Evolutionary conservation across 2,797 vertebrate genomes (phyloP), one percentile per base, ranked within the genome.

Genomic region (Danio aesculapii): DNA sequence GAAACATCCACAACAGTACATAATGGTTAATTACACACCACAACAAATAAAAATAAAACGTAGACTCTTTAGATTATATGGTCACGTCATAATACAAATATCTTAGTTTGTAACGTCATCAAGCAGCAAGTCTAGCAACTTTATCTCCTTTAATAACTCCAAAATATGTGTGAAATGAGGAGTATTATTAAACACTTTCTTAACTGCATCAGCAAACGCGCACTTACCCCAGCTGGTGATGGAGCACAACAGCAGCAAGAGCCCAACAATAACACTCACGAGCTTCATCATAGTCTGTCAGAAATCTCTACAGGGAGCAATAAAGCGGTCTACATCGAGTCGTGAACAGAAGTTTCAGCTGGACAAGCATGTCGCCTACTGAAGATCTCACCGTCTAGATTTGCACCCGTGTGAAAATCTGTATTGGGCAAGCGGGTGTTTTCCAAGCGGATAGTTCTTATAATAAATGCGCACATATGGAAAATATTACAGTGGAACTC

Each of bases 401-500:
- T 72, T 21, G 69, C 73, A 21, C 59, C 73, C 75, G 84, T 83
- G 21, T 66, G 11, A 76, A 50, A 46, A 16, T 9, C 74, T 68
- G 19, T 83, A 71, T 88, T 92, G 88, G 43, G 84, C 77, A 92
- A 92, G 90, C 63, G 70, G 62, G 82, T 86, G 86, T 86, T 86
- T 86, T 70, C 83, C 89, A 87, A 88, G 83, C 80, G 79, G 83
- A 69, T 63, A 87, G 81, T 87, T 75, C 46, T 83, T 84, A 86
- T 86, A 88, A 87, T 83, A 64, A 75, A 77, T 81, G 75, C 83
- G 84, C 89, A 81, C 94, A 95, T 90, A 87, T 95, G 94, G 93
- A 93, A 95, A 90, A 89, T 87, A 94, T 94, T 93, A 93, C 79
- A 73, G 84, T 86, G 46, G 72, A 70, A 58, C 76, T 88, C 90